Conservation (phyloP, 2,113 vertebrate genomes). For the Chamaetylas fuelleborni region DNA sequence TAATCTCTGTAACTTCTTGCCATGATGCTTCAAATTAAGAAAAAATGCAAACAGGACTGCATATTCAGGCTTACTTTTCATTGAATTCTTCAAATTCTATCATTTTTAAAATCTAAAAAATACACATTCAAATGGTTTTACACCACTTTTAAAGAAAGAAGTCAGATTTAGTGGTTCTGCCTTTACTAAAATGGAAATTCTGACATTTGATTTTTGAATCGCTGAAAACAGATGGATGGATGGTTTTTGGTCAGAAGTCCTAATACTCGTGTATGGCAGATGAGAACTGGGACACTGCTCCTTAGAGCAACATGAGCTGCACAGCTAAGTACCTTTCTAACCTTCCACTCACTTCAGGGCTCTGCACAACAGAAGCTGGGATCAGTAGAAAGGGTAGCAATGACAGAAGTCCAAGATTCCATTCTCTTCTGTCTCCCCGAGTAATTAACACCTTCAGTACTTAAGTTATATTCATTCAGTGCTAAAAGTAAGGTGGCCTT, state of each 20-base stretch:
- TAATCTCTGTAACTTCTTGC: not conserved
- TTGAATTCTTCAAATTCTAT: not conserved
- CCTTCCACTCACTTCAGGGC: not conserved
- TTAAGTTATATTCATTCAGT: not conserved
- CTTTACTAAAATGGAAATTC: not conserved
- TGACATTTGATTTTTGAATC: not conserved
- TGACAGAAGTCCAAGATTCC: not conserved
- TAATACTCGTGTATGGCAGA: not conserved
- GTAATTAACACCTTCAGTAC: not conserved
- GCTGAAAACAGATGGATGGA: not conserved
- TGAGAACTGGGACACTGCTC: not conserved
- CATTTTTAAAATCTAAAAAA: not conserved
- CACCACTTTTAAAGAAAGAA: not conserved
- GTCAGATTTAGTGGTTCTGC: not conserved
- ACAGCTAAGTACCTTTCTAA: not conserved
- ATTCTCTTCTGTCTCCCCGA: not conserved
- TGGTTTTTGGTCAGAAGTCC: not conserved
- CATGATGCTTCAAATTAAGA: not conserved
- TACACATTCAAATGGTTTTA: not conserved
- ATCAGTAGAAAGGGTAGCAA: not conserved
- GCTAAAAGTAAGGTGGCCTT: not conserved
- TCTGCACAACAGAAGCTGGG: not conserved
- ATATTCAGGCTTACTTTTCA: not conserved
- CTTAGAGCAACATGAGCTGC: not conserved
- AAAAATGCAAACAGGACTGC: not conserved